phyloP scores from a whole-genome alignment of 35 echinoderm and acorn worm species.

The Antedon bifida region DNA sequence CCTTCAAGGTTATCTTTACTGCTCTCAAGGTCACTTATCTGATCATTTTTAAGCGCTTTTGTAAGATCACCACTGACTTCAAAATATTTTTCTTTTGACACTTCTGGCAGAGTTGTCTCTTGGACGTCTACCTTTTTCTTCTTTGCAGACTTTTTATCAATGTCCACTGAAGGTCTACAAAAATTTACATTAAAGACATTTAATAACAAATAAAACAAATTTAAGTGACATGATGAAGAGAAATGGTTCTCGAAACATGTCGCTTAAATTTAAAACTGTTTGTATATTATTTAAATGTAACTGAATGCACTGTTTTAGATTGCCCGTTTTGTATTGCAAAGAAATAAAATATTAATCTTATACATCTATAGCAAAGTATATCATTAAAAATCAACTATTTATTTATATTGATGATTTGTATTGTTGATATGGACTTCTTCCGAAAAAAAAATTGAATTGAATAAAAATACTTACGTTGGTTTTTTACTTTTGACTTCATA shows the following conservation, averaged over 20 bases:
- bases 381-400: too few relatives aligned
- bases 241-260: too few relatives aligned
- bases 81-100: constrained; percentile 64
- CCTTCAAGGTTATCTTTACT: not conserved
- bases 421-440: too few relatives aligned
- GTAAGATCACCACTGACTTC: constrained; percentile 48
- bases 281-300: too few relatives aligned
- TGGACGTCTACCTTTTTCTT: constrained; percentile 10
- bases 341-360: too few relatives aligned
- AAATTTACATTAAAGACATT: not conserved
- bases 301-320: too few relatives aligned
- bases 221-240: too few relatives aligned
- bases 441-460: not conserved
- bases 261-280: too few relatives aligned
- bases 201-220: too few relatives aligned
- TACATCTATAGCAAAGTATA: too few relatives aligned
- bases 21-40: not conserved
- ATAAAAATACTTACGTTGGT: not conserved
- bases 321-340: too few relatives aligned
- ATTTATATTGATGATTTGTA: too few relatives aligned
- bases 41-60: constrained; percentile 19
- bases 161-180: not conserved
- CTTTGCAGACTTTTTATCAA: not conserved
- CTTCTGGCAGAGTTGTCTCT: constrained; percentile 41
- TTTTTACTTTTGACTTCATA: constrained; percentile 28